phyloP scores from a whole-genome alignment of 1,140 invertebrate species.

The Solenopsis fugax region DNA sequence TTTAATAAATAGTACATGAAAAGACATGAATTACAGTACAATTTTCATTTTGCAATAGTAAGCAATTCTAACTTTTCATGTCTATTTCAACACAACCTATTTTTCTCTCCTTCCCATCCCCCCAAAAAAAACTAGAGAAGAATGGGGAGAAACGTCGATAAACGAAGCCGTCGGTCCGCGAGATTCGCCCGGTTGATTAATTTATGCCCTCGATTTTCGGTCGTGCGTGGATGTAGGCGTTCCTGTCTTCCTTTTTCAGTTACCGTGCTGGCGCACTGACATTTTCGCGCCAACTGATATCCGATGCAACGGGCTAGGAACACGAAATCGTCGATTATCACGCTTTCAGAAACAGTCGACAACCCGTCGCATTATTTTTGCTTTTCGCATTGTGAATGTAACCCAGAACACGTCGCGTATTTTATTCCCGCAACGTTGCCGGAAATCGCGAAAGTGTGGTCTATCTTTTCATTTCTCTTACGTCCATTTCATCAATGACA shows the following conservation, averaged over 20 bases:
- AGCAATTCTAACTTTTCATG: neutral
- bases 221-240: slow-evolving; percentile 40
- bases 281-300: slow-evolving; percentile 67
- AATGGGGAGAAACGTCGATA: slow-evolving; percentile 58
- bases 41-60: slow-evolving; percentile 11
- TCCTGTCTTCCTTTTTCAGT: slow-evolving; percentile 63
- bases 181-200: slow-evolving; percentile 67
- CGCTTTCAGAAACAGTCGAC: slow-evolving; percentile 32
- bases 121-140: slow-evolving; percentile 62
- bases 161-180: slow-evolving; percentile 51
- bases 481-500: neutral
- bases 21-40: neutral
- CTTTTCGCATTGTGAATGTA: slow-evolving; percentile 33
- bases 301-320: slow-evolving; percentile 55
- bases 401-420: slow-evolving; percentile 26
- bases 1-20: slow-evolving; percentile 4
- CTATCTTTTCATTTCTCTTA: slow-evolving; percentile 11
- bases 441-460: neutral
- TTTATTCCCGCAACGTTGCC: slow-evolving; percentile 17
- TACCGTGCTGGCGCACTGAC: slow-evolving; percentile 10
- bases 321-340: slow-evolving; percentile 66
- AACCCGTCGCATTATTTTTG: slow-evolving; percentile 42
- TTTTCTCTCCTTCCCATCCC: neutral
- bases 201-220: slow-evolving; percentile 70
- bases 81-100: slow-evolving; percentile 33